These are phyloP conservation scores for Alauda arvensis DNA, from an alignment of 2,797 vertebrate species.

Conservation along the genomic window DNA sequence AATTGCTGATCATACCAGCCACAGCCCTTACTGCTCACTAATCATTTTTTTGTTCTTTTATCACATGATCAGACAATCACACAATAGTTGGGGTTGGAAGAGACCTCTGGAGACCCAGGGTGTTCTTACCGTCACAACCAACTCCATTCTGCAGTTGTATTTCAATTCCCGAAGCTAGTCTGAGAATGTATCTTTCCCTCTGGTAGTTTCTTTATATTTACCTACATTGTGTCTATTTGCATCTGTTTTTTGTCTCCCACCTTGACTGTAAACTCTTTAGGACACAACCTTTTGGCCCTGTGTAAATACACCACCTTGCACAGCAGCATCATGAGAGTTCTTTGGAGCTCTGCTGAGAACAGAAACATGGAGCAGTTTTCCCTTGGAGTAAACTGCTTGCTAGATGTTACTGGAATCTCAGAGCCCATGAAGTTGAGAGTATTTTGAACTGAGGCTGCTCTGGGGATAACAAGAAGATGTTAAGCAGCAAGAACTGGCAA, in stretches of 20 bases:
- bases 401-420: background rate
- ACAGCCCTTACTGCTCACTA: background rate
- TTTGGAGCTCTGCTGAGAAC: background rate
- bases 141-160: background rate
- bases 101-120: background rate
- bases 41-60: constrained; percentile 31
- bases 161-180: constrained; percentile 3
- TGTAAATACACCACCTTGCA: background rate
- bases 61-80: background rate
- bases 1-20: constrained; percentile 12
- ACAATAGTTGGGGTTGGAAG: background rate
- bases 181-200: background rate
- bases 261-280: background rate
- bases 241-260: background rate
- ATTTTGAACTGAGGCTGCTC: background rate
- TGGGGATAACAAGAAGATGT: background rate
- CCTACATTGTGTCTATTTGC: constrained; percentile 4
- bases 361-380: background rate
- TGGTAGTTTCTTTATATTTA: background rate
- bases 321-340: background rate
- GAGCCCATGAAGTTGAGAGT: background rate
- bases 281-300: background rate
- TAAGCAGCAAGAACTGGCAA: background rate
- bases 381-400: background rate
- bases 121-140: constrained; percentile 1